Percentiles rank a stretch among this genome's conserved stretches.
Evolutionary conservation across 2,113 vertebrate genomes (phyloP).

Genomic region (Chamaea fasciata): DNA sequence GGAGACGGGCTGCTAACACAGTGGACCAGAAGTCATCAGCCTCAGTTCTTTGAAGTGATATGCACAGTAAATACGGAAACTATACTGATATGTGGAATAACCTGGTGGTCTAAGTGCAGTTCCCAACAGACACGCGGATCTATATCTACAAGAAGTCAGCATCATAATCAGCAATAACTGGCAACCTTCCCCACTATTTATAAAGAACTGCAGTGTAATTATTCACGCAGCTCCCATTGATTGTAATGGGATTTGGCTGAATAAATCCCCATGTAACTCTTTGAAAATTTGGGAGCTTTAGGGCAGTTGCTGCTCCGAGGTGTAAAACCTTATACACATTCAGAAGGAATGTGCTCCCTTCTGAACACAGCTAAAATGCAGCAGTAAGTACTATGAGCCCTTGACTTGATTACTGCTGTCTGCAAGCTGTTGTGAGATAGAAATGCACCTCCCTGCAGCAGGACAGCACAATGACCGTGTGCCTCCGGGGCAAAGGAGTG

Average conservation of each 20-base stretch:
- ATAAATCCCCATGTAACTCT: slow-evolving; percentile 59
- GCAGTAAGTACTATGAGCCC: background rate
- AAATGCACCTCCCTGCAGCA: background rate
- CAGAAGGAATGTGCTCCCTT: background rate
- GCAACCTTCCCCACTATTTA: background rate
- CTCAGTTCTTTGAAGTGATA: slow-evolving; percentile 44
- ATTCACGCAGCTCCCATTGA: slow-evolving; percentile 16
- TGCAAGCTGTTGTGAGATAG: background rate
- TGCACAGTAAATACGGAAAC: slow-evolving; percentile 27
- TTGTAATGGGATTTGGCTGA: slow-evolving; percentile 54
- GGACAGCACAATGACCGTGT: background rate
- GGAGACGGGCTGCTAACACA: slow-evolving; percentile 40
- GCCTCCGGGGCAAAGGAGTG: background rate
- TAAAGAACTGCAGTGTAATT: slow-evolving; percentile 13
- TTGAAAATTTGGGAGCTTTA: slow-evolving; percentile 47
- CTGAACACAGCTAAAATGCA: background rate
- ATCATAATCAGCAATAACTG: background rate
- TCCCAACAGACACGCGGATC: background rate
- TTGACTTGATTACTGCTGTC: background rate
- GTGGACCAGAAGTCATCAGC: slow-evolving; percentile 60
- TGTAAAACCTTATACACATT: background rate
- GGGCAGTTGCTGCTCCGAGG: background rate
- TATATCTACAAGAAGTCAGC: background rate
- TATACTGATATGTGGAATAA: slow-evolving; percentile 2
- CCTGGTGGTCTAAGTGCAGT: background rate